Evolutionary conservation across 2,797 vertebrate species (phyloP).

Genomic region (Pseudotriccus pelzelni): DNA sequence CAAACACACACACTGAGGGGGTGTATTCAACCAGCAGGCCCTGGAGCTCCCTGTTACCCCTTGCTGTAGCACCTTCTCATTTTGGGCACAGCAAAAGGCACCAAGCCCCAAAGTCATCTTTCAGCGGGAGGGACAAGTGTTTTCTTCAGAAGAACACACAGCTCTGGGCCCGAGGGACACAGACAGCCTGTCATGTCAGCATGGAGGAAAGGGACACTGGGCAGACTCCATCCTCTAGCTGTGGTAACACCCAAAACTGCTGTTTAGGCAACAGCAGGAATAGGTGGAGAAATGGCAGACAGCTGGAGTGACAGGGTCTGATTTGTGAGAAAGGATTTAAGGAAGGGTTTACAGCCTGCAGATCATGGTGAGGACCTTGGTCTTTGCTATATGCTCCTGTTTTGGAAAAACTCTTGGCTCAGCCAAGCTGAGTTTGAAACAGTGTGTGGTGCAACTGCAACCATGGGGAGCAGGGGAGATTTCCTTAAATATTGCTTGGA

Average conservation of each 20-base stretch:
- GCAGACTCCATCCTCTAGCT: background rate
- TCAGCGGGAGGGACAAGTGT: background rate
- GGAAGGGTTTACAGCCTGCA: background rate
- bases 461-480: background rate
- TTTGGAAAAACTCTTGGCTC: background rate
- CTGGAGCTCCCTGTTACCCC: background rate
- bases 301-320: background rate
- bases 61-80: background rate
- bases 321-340: conserved; percentile 8
- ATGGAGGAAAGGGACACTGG: background rate
- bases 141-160: background rate
- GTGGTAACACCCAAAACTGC: background rate
- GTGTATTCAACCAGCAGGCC: background rate
- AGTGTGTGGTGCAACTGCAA: background rate
- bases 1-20: background rate
- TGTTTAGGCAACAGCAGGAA: background rate
- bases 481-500: background rate
- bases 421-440: background rate
- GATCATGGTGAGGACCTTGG: background rate
- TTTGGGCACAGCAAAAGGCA: background rate
- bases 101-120: background rate
- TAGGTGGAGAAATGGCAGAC: background rate
- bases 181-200: background rate
- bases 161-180: background rate
- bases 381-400: background rate